Evolutionary conservation across 1,140 invertebrate species (phyloP), one percentile per base, ranked within the genome.

Genomic region (Drosophila nannoptera): DNA sequence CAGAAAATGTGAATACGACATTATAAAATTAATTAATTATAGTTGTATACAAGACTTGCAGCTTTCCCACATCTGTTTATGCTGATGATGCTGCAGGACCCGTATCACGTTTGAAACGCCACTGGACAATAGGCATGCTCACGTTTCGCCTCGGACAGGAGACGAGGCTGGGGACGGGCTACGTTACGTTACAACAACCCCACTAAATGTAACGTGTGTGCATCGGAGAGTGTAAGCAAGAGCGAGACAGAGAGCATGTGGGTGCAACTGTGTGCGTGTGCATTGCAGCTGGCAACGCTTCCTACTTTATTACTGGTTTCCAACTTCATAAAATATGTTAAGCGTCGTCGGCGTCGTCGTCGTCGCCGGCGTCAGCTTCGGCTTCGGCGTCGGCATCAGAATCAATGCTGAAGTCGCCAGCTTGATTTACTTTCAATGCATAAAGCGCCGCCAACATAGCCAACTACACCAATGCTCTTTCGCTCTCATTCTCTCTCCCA

Each of bases 271-370:
- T 55, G 29, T 62, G 58, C 46, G 33, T 43, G 42, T 61, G 40
- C 49, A 67, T 60, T 73, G 78, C 78, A 82, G 78, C 78, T 83
- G 78, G 78, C 78, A 77, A 60, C 58, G 71, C 71, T 83, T 82
- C 72, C 71, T 78, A 82, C 75, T 78, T 78, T 82, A 83, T 82
- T 82, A 78, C 78, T 83, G 78, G 78, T 82, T 82, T 82, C 48
- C 56, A 82, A 75, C 78, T 78, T 68, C 73, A 82, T 82, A 75
- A 82, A 83, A 82, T 82, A 82, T 83, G 71, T 82, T 73, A 80
- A 82, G 63, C 78, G 60, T 58, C 53, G 38, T 7, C 49, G 65
- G 22, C 22, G 22, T 33, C 22, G 35, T 8, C 35, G 38, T 11
- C 38, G 22, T 45, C 52, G 64, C 22, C 22, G 29, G 32, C 52